Percentiles rank a stretch among this genome's conserved stretches.
These are phyloP conservation scores for Lysandra coridon DNA, from an alignment of 2,888 invertebrate species.

Conservation along the genomic window DNA sequence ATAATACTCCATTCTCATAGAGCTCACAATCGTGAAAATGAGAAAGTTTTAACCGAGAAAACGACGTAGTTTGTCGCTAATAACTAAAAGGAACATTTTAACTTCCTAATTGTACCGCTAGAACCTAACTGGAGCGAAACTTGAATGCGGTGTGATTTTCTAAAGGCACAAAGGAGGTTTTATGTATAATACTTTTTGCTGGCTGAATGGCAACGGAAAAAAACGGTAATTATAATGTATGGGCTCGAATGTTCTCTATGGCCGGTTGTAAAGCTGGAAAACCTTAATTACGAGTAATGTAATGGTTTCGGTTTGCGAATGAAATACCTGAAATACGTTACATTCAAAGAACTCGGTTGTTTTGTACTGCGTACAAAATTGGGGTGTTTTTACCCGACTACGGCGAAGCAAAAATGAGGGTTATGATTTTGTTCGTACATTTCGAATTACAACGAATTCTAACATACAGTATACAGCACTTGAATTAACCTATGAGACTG, in stretches of 20 bases:
- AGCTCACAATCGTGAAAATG: constrained; percentile 2
- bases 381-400: too few relatives aligned
- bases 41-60: constrained; percentile 10
- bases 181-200: constrained; percentile 1
- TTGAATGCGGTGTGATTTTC: constrained; percentile 10
- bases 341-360: background rate
- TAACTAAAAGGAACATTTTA: constrained; percentile 19
- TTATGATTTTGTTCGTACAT: background rate
- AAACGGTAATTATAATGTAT: constrained; percentile 16
- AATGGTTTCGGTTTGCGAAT: background rate
- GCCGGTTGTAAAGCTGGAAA: constrained; percentile 3
- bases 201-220: constrained; percentile 1
- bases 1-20: background rate
- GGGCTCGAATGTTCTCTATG: background rate
- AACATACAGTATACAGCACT: background rate
- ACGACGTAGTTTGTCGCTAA: constrained; percentile 12
- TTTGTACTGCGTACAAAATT: background rate
- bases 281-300: constrained; percentile 14
- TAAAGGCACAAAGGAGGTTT: constrained; percentile 7
- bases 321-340: background rate
- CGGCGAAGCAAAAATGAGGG: too few relatives aligned
- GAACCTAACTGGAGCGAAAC: background rate
- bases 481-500: too few relatives aligned
- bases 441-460: background rate
- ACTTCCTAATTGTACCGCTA: constrained; percentile 1